Evolutionary conservation across 2,888 invertebrate species (phyloP), one percentile per base, ranked within the genome.

Genomic region (Eilema sororculum): DNA sequence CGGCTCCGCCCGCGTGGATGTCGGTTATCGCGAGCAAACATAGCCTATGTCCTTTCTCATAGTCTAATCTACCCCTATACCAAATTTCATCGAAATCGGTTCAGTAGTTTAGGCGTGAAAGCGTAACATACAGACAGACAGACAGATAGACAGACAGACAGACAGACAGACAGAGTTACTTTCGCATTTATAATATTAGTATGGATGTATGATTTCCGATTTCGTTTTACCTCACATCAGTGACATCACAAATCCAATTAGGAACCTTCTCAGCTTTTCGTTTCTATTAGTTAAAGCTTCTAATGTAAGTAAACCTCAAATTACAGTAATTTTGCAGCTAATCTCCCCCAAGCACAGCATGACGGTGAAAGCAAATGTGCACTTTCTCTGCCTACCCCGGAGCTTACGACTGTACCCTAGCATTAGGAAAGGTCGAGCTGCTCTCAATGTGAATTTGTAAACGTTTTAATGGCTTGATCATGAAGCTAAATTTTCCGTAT

Each of bases 351-450:
- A 52, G 61, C 33, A 37, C 10, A 66, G 72, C 68, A 69, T 76
- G 76, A 76, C 71, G 56, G 81, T 72, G 84, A 82, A 82, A 82
- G 74, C 74, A 67, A 72, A 70, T 65, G 72, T 71, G 13, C 24
- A 57, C 71, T 79, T 79, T 81, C 81, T 62, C 75, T 70, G 65
- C 61, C 24, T 57, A 79, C 72, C 79, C 81, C n/a, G 64, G 10
- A 75, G 81, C 75, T 58, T 64, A 57, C 60, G 65, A 6, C 65
- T 71, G 59, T 59, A 68, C 52, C 41, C 25, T 76, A 74, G 67
- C 68, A 77, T 78, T 76, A 75, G 61, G 62, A 76, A 78, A 81
- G 81, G 72, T 81, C 65, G 64, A 33, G 24, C 63, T 61, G 25
- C 25, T 61, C 2, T 58, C 46, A 22, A 56, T 67, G 52, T 56